phyloP scores from a whole-genome alignment of 2,113 vertebrate genomes.

The Tricholaema leucomelas region DNA sequence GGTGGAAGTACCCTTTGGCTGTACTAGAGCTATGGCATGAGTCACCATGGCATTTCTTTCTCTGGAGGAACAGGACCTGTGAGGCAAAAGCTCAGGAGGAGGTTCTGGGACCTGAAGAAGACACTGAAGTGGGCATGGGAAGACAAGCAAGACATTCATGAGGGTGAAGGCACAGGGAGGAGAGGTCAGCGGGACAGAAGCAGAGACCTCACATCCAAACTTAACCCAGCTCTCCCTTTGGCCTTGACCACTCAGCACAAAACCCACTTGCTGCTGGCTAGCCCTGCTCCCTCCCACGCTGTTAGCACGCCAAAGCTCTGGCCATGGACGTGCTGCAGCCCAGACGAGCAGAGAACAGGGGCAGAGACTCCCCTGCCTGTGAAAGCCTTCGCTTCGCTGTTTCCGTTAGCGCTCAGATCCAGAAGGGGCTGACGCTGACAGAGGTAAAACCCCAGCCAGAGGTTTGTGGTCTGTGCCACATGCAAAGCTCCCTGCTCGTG shows the following conservation, averaged over 20 bases:
- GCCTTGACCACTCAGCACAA: not conserved
- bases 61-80: slow-evolving; percentile 50
- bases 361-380: not conserved
- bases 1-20: not conserved
- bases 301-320: not conserved
- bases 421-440: not conserved
- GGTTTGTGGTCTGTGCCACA: slow-evolving; percentile 23
- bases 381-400: rapidly evolving
- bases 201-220: not conserved
- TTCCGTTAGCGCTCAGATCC: not conserved
- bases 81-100: slow-evolving; percentile 64
- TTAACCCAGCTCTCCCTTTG: not conserved
- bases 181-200: not conserved
- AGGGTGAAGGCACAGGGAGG: slow-evolving; percentile 55
- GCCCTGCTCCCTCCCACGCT: not conserved
- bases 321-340: rapidly evolving
- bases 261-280: not conserved
- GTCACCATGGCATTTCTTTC: slow-evolving; percentile 21
- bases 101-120: slow-evolving; percentile 66
- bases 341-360: not conserved
- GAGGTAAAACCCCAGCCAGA: slow-evolving; percentile 33
- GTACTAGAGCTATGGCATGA: not conserved
- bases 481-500: not conserved
- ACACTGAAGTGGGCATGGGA: slow-evolving; percentile 60
- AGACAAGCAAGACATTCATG: slow-evolving; percentile 72